Percentiles rank a stretch among this genome's conserved stretches.
Conservation (phyloP, 2,888 invertebrate genomes). For the Acleris emargana region DNA sequence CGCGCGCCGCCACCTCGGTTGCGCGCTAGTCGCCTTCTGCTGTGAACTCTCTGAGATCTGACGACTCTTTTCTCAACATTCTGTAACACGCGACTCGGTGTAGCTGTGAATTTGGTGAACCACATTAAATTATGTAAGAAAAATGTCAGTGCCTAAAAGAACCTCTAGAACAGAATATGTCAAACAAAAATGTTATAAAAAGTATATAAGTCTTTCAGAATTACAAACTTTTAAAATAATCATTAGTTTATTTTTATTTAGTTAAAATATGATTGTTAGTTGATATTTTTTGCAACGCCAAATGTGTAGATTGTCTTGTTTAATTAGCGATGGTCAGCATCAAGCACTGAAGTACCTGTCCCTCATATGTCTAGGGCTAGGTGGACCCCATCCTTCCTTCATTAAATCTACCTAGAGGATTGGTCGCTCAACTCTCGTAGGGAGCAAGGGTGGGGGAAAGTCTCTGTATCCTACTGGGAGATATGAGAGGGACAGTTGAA, state of each 20-base stretch:
- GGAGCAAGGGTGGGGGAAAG: too few relatives aligned
- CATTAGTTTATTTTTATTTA: conserved; percentile 69
- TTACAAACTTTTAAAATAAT: conserved; percentile 54
- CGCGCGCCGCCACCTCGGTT: conserved; percentile 46
- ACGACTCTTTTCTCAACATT: conserved; percentile 35
- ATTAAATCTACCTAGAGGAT: too few relatives aligned
- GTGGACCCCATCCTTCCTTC: too few relatives aligned
- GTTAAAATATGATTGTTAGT: conserved; percentile 61
- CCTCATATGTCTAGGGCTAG: too few relatives aligned
- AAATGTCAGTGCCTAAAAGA: conserved; percentile 73
- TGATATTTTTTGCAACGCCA: conserved; percentile 56
- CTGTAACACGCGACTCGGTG: conserved; percentile 37
- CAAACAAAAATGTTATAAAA: conserved; percentile 55
- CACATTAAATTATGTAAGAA: conserved; percentile 44
- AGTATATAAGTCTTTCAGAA: conserved; percentile 66
- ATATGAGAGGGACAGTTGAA: too few relatives aligned
- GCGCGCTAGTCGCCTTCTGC: conserved; percentile 48
- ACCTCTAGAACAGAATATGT: conserved; percentile 65
- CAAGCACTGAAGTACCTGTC: too few relatives aligned
- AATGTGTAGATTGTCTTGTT: conserved; percentile 54
- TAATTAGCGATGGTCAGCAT: background rate
- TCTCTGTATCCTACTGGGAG: too few relatives aligned
- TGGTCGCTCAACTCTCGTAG: too few relatives aligned
- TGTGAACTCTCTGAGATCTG: conserved; percentile 47
- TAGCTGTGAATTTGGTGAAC: conserved; percentile 58